Conservation (phyloP, 1,140 invertebrate genomes). For the Lepidurus couesii region DNA sequence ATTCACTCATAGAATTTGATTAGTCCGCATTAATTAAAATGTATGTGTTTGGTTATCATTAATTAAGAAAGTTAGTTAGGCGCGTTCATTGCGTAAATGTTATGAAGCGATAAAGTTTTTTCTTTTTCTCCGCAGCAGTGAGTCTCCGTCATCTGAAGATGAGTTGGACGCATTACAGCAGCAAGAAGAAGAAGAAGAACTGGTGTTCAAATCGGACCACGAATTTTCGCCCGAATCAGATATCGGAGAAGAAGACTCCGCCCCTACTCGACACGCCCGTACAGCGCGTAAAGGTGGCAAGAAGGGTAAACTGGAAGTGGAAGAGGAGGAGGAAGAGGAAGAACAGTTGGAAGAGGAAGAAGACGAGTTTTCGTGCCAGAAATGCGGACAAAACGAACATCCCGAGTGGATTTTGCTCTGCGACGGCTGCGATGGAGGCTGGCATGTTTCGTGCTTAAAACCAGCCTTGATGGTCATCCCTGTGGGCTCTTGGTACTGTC, state of each 20-base stretch:
- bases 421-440: slow-evolving; percentile 88
- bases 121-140: slow-evolving; percentile 28
- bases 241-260: slow-evolving; percentile 53
- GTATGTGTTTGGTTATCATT: not conserved
- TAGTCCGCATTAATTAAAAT: not conserved
- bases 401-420: slow-evolving; percentile 94
- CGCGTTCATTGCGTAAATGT: not conserved
- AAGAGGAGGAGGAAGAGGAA: slow-evolving; percentile 37
- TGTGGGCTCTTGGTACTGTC: slow-evolving; percentile 95
- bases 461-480: slow-evolving; percentile 87
- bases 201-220: slow-evolving; percentile 73
- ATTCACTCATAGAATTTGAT: too few species aligned
- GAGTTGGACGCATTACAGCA: slow-evolving; percentile 49
- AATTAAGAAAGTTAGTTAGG: not conserved
- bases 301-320: slow-evolving; percentile 32
- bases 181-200: slow-evolving; percentile 52
- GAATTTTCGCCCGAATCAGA: slow-evolving; percentile 79
- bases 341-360: too few species aligned
- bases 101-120: not conserved
- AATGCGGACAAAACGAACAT: slow-evolving; percentile 81
- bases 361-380: slow-evolving; percentile 63
- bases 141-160: slow-evolving; percentile 46
- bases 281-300: slow-evolving; percentile 48
- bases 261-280: slow-evolving; percentile 58
- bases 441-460: slow-evolving; percentile 87